Evolutionary conservation across 30 jellyfish, hydroid and myxozoan species (phyloP).

Genomic region (Aurelia aurita complex sp. Pacific): DNA sequence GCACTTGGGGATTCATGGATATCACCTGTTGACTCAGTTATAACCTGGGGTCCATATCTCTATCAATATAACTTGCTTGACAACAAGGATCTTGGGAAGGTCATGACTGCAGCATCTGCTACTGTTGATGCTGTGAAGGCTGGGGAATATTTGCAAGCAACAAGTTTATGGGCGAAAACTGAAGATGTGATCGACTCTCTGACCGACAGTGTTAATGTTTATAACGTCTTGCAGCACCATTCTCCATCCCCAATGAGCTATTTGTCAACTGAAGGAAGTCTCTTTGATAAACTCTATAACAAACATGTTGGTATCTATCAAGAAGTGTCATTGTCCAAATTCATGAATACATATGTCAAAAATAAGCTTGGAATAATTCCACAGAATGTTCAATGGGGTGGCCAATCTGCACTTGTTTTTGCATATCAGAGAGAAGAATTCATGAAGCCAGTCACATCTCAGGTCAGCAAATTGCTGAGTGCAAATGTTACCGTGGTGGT

Average conservation of each 20-base stretch:
- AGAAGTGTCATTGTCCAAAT: conserved; percentile 30
- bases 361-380: conserved; percentile 81
- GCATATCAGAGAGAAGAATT: conserved; percentile 66
- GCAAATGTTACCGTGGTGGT: conserved; percentile 76
- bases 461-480: conserved; percentile 69
- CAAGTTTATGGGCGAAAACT: conserved; percentile 75
- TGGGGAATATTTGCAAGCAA: conserved; percentile 65
- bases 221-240: conserved; percentile 90
- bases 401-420: conserved; percentile 85
- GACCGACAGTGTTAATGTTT: conserved; percentile 90
- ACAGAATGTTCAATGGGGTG: conserved; percentile 84
- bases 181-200: conserved; percentile 62
- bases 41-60: conserved; percentile 92
- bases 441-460: conserved; percentile 85
- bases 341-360: conserved; percentile 79
- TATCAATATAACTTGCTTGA: conserved; percentile 81
- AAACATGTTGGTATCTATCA: conserved; percentile 73
- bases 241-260: conserved; percentile 71
- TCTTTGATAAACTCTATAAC: conserved; percentile 6
- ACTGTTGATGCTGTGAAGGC: conserved; percentile 61
- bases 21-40: conserved; percentile 91
- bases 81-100: conserved; percentile 40
- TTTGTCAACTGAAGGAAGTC: conserved; percentile 5
- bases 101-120: conserved; percentile 49
- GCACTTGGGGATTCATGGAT: conserved; percentile 97